Conservation (phyloP, 2,888 invertebrate species). For the Hyles lineata region DNA sequence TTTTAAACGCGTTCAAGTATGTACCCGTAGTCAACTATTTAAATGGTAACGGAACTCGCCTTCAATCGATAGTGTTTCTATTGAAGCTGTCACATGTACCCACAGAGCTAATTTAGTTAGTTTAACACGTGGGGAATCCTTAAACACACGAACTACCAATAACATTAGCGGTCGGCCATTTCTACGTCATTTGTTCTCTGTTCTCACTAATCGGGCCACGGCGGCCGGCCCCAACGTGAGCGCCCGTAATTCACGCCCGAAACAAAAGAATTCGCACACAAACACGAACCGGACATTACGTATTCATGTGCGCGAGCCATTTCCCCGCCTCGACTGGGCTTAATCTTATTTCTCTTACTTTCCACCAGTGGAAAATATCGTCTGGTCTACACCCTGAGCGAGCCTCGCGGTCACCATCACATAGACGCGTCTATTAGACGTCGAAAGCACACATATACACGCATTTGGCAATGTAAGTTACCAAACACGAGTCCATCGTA, state of each 20-base stretch:
- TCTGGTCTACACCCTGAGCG: slow-evolving; percentile 43
- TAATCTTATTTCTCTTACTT: slow-evolving; percentile 31
- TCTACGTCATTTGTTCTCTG: not conserved
- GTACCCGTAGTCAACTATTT: no score
- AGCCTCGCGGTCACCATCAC: slow-evolving; percentile 48
- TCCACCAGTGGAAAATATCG: slow-evolving; percentile 37
- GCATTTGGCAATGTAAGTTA: slow-evolving; percentile 45
- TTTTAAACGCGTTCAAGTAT: no score
- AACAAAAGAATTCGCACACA: slow-evolving; percentile 19
- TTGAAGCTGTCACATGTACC: not conserved
- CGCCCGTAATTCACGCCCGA: not conserved
- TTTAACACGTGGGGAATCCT: not conserved
- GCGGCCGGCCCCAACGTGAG: not conserved
- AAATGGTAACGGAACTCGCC: no score
- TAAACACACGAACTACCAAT: not conserved
- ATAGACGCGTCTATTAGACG: slow-evolving; percentile 41
- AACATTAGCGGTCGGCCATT: not conserved
- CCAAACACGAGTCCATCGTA: slow-evolving; percentile 40
- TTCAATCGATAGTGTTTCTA: not conserved
- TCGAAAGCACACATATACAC: slow-evolving; percentile 40
- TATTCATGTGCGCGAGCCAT: slow-evolving; percentile 21
- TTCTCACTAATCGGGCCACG: not conserved
- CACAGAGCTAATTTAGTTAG: not conserved
- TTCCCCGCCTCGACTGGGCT: slow-evolving; percentile 25
- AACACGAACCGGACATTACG: slow-evolving; percentile 8